Evolutionary conservation across 2,888 invertebrate genomes (phyloP).

Genomic region (Phlogophora meticulosa): DNA sequence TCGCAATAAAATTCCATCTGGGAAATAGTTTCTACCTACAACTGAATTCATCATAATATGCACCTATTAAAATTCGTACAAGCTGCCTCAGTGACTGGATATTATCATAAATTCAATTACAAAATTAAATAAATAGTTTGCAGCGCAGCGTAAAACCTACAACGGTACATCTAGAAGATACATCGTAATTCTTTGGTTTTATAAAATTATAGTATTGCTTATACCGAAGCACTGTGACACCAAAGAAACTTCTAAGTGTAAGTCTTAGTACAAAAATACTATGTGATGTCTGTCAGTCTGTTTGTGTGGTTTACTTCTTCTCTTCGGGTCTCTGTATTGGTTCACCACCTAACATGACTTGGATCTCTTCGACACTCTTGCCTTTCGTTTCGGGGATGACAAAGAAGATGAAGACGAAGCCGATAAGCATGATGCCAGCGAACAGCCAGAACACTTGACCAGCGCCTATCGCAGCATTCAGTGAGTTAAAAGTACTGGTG

Average conservation of each 20-base stretch:
- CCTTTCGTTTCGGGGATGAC: slow-evolving; percentile 93
- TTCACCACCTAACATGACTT: slow-evolving; percentile 86
- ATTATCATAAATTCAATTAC: slow-evolving; percentile 55
- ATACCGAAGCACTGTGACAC: slow-evolving; percentile 67
- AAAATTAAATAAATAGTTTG: slow-evolving; percentile 59
- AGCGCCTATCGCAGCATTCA: slow-evolving; percentile 90
- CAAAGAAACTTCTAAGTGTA: slow-evolving; percentile 64
- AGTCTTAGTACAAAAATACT: slow-evolving; percentile 74
- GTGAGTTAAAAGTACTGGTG: slow-evolving; percentile 93
- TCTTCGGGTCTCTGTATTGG: slow-evolving; percentile 74
- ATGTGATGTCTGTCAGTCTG: slow-evolving; percentile 77
- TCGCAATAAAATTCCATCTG: slow-evolving; percentile 47
- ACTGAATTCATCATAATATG: slow-evolving; percentile 48
- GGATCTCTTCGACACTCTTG: slow-evolving; percentile 93
- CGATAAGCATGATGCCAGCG: slow-evolving; percentile 92
- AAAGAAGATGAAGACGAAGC: slow-evolving; percentile 93
- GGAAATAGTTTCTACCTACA: slow-evolving; percentile 43
- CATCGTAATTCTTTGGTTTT: slow-evolving; percentile 80
- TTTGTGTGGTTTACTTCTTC: slow-evolving; percentile 77
- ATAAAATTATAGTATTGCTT: slow-evolving; percentile 72
- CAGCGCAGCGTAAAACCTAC: slow-evolving; percentile 57
- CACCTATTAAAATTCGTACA: slow-evolving; percentile 58
- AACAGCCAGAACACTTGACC: slow-evolving; percentile 95
- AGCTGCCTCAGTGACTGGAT: slow-evolving; percentile 55
- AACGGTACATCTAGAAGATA: slow-evolving; percentile 55